Percentiles rank a stretch among this genome's conserved stretches.
phyloP scores from a whole-genome alignment of 2,797 vertebrate species.

The Hoplostethus atlanticus region DNA sequence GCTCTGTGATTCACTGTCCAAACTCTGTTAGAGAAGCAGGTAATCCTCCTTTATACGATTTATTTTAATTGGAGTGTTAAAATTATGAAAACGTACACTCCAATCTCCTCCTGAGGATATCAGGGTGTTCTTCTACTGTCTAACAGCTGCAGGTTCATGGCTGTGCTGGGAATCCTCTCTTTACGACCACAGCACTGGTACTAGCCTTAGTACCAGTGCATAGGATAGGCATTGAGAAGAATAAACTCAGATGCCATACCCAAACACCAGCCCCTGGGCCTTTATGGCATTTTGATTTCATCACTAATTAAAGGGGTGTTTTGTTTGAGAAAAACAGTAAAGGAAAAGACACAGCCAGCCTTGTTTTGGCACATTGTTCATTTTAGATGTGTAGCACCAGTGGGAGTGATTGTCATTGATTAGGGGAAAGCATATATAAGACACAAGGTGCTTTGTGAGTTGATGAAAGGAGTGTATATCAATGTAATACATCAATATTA shows the following conservation, averaged over 20 bases:
- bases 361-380: conserved; percentile 33
- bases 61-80: conserved; percentile 61
- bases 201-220: conserved; percentile 4
- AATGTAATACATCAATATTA: conserved; percentile 50
- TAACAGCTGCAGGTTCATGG: conserved; percentile 38
- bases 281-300: conserved; percentile 45
- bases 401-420: conserved; percentile 63
- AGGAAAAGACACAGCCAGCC: conserved; percentile 24
- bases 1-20: conserved; percentile 56
- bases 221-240: conserved; percentile 11
- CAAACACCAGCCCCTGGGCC: conserved; percentile 37
- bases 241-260: conserved; percentile 29
- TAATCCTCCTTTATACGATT: conserved; percentile 16
- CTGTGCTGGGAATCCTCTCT: conserved; percentile 37
- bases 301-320: conserved; percentile 55
- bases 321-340: conserved; percentile 49
- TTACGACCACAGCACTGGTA: conserved; percentile 4
- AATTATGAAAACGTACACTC: conserved; percentile 60
- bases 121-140: conserved; percentile 25
- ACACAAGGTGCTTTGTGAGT: conserved; percentile 52
- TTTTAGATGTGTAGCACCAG: conserved; percentile 49
- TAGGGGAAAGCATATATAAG: conserved; percentile 48
- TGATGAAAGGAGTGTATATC: conserved; percentile 53
- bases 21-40: conserved; percentile 20
- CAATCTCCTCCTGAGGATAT: conserved; percentile 55